Conservation (phyloP, 2,888 invertebrate species). For the Mythimna impura region DNA sequence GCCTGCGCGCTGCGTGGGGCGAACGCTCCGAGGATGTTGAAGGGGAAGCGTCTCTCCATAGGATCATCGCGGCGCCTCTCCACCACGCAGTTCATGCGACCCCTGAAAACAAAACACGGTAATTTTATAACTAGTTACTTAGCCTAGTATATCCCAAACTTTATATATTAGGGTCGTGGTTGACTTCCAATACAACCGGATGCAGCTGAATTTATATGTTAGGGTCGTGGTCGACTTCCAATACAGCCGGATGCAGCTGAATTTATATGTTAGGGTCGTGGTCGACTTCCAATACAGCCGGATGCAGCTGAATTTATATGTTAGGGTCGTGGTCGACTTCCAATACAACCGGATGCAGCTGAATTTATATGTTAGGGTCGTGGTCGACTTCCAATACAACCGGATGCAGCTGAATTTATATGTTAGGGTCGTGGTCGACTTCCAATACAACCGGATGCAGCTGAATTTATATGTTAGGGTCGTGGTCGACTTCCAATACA, state of each 20-base stretch:
- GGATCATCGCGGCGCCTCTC: conserved; percentile 96
- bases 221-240: no score
- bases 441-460: background rate
- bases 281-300: no score
- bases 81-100: conserved; percentile 97
- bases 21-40: conserved; percentile 87
- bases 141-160: no score
- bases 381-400: no score
- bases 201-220: background rate
- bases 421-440: background rate
- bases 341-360: background rate
- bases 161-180: background rate
- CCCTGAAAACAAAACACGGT: conserved; percentile 82
- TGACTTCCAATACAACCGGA: background rate
- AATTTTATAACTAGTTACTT: conserved; percentile 6
- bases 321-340: background rate
- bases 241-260: no score
- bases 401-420: no score
- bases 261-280: no score
- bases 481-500: no score
- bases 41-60: conserved; percentile 91
- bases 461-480: background rate
- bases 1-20: conserved; percentile 91
- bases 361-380: no score
- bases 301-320: no score